Conservation (phyloP, 2,888 invertebrate genomes). For the Leptodirus hochenwartii region DNA sequence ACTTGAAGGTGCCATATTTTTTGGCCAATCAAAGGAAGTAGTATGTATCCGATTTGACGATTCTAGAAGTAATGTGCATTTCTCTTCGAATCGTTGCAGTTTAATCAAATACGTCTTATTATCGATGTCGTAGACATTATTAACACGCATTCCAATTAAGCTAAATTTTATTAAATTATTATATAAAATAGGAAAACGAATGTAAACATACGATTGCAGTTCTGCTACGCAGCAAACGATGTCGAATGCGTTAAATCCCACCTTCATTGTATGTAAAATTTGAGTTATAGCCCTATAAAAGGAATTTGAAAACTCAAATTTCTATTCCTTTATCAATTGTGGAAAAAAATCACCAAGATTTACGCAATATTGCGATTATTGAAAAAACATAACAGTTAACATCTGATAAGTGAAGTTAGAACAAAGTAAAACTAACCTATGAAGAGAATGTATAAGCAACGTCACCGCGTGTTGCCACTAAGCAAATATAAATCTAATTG, state of each 20-base stretch:
- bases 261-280: constrained; percentile 54
- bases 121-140: constrained; percentile 96
- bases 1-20: constrained; percentile 85
- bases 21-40: constrained; percentile 97
- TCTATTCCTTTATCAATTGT: no score
- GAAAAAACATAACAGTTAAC: no score
- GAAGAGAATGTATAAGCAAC: no score
- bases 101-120: constrained; percentile 88
- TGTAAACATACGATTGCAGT: constrained; percentile 50
- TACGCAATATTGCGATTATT: no score
- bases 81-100: constrained; percentile 69
- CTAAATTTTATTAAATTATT: constrained; percentile 28
- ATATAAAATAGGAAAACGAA: constrained; percentile 5
- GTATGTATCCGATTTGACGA: constrained; percentile 88
- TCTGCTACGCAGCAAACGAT: constrained; percentile 78
- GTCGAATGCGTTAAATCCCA: constrained; percentile 82
- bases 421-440: no score
- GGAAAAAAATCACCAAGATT: no score
- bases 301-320: no score
- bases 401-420: no score
- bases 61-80: constrained; percentile 76
- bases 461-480: no score
- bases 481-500: no score
- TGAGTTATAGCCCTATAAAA: no score
- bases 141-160: constrained; percentile 78